phyloP scores from a whole-genome alignment of 1,140 invertebrate genomes.

The Trissolcus basalis region DNA sequence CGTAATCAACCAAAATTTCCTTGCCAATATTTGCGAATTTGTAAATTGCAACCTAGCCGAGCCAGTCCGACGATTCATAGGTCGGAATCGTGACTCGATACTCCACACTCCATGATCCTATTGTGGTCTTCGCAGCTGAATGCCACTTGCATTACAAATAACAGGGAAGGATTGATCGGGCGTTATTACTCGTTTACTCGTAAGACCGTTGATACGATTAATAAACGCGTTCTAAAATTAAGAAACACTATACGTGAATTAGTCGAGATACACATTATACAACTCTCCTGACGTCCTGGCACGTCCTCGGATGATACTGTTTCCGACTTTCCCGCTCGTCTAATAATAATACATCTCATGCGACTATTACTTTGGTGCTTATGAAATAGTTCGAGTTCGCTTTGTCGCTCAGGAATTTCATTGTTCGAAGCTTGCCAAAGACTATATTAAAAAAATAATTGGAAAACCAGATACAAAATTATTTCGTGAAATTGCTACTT shows the following conservation, averaged over 20 bases:
- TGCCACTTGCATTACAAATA: conserved; percentile 37
- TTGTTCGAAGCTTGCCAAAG: conserved; percentile 1
- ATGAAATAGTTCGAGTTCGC: conserved; percentile 28
- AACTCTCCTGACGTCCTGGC: conserved; percentile 22
- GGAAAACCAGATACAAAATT: too few species aligned
- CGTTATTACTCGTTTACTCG: conserved; percentile 47
- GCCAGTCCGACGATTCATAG: conserved; percentile 38
- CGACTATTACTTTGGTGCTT: conserved; percentile 41
- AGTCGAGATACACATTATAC: conserved; percentile 16
- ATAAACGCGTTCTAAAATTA: conserved; percentile 40
- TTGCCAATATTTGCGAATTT: conserved; percentile 16
- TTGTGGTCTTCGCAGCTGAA: conserved; percentile 47
- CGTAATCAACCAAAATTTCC: conserved; percentile 13
- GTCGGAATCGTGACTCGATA: conserved; percentile 56
- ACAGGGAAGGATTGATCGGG: conserved; percentile 32
- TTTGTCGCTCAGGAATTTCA: conserved; percentile 17
- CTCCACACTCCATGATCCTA: conserved; percentile 38
- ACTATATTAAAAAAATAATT: too few species aligned
- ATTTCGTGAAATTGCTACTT: too few species aligned
- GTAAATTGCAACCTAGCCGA: conserved; percentile 26
- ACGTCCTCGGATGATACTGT: conserved; percentile 33
- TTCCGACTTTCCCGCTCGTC: conserved; percentile 51
- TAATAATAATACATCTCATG: conserved; percentile 40
- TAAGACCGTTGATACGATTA: conserved; percentile 24
- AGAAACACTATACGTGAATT: conserved; percentile 28